Evolutionary conservation across 2,888 invertebrate genomes (phyloP).

Genomic region (Xanthorhoe designata): DNA sequence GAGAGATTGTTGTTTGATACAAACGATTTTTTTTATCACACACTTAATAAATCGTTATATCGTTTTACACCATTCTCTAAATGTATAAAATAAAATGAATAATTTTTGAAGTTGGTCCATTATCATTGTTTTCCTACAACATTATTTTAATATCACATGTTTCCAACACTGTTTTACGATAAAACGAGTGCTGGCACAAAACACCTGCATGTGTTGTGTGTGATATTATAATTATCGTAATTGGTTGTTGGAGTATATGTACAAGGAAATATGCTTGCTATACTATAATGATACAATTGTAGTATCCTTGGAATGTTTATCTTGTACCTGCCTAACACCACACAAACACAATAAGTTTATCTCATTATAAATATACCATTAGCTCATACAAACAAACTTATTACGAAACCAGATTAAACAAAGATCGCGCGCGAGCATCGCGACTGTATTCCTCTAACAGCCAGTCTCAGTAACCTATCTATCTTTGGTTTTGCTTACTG

Average conservation of each 20-base stretch:
- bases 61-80: too few relatives aligned
- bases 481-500: too few relatives aligned
- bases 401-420: too few relatives aligned
- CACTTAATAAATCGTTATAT: too few relatives aligned
- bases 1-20: too few relatives aligned
- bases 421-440: too few relatives aligned
- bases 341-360: background rate
- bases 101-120: background rate
- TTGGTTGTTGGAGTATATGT: background rate
- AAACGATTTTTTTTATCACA: too few relatives aligned
- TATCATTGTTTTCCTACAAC: background rate
- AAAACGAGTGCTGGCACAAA: conserved; percentile 2
- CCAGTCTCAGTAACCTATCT: too few relatives aligned
- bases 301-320: background rate
- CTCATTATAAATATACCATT: too few relatives aligned
- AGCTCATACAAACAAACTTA: too few relatives aligned
- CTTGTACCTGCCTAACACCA: background rate
- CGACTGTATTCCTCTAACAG: too few relatives aligned
- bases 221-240: conserved; percentile 4
- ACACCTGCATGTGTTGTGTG: conserved; percentile 10
- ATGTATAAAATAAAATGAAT: too few relatives aligned
- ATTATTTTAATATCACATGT: background rate
- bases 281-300: background rate
- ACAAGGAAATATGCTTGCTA: conserved; percentile 9
- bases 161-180: background rate